phyloP scores from a whole-genome alignment of 1,140 invertebrate genomes.

The Lasioglossum albipes region DNA sequence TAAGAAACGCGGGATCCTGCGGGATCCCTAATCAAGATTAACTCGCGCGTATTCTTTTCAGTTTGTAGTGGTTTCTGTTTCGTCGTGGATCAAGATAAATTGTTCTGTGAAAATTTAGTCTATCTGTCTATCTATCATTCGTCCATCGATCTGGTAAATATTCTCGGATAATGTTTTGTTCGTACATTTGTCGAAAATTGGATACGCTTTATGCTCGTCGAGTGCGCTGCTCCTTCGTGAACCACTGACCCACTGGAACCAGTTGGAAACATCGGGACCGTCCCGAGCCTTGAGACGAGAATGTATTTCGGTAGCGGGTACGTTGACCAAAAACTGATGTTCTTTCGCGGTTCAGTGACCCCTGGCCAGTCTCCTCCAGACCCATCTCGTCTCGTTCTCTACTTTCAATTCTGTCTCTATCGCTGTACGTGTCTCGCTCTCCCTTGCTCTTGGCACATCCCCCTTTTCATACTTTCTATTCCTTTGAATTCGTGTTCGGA shows the following conservation, averaged over 20 bases:
- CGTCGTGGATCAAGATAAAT: background rate
- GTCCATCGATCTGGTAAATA: too few relatives aligned
- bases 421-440: conserved; percentile 22
- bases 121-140: too few relatives aligned
- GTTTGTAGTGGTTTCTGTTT: background rate
- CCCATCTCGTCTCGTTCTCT: conserved; percentile 13
- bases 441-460: background rate
- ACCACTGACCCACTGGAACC: conserved; percentile 76
- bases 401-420: conserved; percentile 24
- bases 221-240: conserved; percentile 59
- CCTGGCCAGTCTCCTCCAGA: conserved; percentile 39
- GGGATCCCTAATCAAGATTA: background rate
- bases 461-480: background rate
- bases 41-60: background rate
- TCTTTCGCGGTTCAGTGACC: conserved; percentile 69
- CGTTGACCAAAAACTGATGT: conserved; percentile 68
- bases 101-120: too few relatives aligned
- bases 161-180: too few relatives aligned
- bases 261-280: conserved; percentile 63
- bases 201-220: background rate
- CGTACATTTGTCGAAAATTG: background rate
- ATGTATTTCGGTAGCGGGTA: conserved; percentile 75
- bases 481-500: background rate
- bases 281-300: conserved; percentile 31
- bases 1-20: too few relatives aligned